Evolutionary conservation across 2,888 invertebrate species (phyloP).

Genomic region (Lysandra bellargus): DNA sequence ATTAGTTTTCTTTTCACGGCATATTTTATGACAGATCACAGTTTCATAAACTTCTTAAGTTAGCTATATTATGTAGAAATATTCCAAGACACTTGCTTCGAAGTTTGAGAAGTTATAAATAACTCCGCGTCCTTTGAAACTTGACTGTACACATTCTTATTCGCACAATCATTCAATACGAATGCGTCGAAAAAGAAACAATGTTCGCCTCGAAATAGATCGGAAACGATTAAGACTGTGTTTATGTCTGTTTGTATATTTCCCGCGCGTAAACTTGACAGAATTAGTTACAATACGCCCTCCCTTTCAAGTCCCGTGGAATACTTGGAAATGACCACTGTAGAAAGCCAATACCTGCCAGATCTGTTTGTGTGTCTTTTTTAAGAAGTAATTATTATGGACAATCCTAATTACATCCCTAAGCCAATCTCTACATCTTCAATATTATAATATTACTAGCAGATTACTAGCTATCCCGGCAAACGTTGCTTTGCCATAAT

Average conservation of each 20-base stretch:
- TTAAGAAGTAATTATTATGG: not conserved
- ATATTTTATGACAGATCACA: not conserved
- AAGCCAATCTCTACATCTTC: no score
- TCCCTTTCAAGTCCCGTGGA: constrained; percentile 2
- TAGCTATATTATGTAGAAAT: not conserved
- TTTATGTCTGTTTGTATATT: constrained; percentile 17
- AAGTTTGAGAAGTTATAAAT: not conserved
- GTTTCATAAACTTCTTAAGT: not conserved
- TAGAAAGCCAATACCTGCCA: not conserved
- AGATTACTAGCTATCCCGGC: no score
- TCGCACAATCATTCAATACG: constrained; percentile 31
- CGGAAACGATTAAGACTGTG: constrained; percentile 21
- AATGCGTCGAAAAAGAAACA: constrained; percentile 13
- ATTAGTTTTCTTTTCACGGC: no score
- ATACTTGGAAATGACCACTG: not conserved
- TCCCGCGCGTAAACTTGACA: constrained; percentile 21
- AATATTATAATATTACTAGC: no score
- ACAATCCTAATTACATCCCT: no score
- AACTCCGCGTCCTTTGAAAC: not conserved
- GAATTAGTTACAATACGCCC: constrained; percentile 6
- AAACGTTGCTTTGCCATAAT: no score
- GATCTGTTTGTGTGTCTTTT: not conserved
- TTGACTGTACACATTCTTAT: constrained; percentile 23
- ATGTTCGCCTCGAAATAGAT: constrained; percentile 10
- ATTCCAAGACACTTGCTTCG: not conserved